Evolutionary conservation across 2,888 invertebrate species (phyloP), one percentile per base, ranked within the genome.

Genomic region (Myathropa florea): DNA sequence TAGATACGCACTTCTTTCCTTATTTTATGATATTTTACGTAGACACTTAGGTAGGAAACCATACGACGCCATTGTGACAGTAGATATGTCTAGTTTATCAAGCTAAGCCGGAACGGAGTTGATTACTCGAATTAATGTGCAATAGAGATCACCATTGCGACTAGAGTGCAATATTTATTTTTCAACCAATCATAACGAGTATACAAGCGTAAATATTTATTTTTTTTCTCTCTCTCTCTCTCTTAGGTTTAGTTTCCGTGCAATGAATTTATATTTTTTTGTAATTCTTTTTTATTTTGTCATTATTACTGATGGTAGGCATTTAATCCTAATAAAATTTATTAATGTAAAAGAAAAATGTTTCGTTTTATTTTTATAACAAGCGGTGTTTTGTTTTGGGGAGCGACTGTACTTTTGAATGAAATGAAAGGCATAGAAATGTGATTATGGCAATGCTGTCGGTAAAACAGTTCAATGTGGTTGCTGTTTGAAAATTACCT

Each of bases 41-140:
- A 36, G 36, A 64, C 39, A 39, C 39, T 46, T 46, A 46, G 46
- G 7, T 46, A 46, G 46, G 46, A 7, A 18, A 46, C 46, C 46
- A 18, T 18, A 46, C 67, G 73, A 83, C 83, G 86, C 86, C 86
- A 86, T 86, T 79, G 85, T 83, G 83, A 86, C 85, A 78, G 28
- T 81, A 68, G 24, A 46, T 68, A 76, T 85, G 77, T 63, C 28
- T 70, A 28, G 26, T 53, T 57, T 14, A 28, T 46, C 30, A 14
- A 59, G 57, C 28, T 79, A n/a, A 53, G 57, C 53, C 36, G 24
- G 26, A 57, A 2, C 24, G 3, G 59, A 9, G 1, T 36, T 24
- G 21, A 26, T 59, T n/a, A 57, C 33, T 76, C 23, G 53, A 72
- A 10, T 26, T 4, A 70, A 59, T 71, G 85, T 85, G 85, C 85